Evolutionary conservation across 1,140 invertebrate species (phyloP), one percentile per base, ranked within the genome.

Genomic region (Diuraphis noxia): DNA sequence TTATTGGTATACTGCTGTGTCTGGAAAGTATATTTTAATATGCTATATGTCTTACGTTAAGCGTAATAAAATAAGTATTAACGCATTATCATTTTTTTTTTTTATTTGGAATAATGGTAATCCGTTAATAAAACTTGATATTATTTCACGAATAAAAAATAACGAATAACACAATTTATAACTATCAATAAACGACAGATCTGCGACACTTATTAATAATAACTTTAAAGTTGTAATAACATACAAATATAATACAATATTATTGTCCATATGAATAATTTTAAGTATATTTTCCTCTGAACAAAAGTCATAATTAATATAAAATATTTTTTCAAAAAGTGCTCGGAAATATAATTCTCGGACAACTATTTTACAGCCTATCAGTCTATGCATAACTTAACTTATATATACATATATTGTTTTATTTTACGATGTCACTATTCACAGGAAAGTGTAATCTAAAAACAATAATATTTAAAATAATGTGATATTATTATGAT

Each of bases 391-490:
- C 41, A n/a, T 21, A 86, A 86, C 84, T 86, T 49, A 36, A 36
- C n/a, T n/a, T n/a, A n/a, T 49, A 49, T 21, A 2, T 46, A 85
- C 52, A n/a, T 49, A 86, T 49, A 25, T n/a, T 36, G 25, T 21
- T 86, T 86, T 49, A 19, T 82, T 82, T 30, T 41, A 82, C 36
- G 38, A 34, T 86, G 9, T 34, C n/a, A 34, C 43, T 49, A 86
- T 49, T 86, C 9, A 23, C 17, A 49, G 2, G 43, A 49, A 86
- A 86, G 19, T 86, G n/a, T 86, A 36, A 49, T 86, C 13, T 86
- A 23, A 46, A 86, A 49, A 86, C 43, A 86, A 86, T 36, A 86
- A 49, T 86, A 86, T 86, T 46, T 86, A 23, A 46, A 86, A 86
- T 49, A 86, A 86, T 49, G 34, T 86, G 43, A 49, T 86, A 86